Percentiles rank a stretch among this genome's conserved stretches.
phyloP scores from a whole-genome alignment of 2,797 vertebrate genomes.

The Danio choprae region DNA sequence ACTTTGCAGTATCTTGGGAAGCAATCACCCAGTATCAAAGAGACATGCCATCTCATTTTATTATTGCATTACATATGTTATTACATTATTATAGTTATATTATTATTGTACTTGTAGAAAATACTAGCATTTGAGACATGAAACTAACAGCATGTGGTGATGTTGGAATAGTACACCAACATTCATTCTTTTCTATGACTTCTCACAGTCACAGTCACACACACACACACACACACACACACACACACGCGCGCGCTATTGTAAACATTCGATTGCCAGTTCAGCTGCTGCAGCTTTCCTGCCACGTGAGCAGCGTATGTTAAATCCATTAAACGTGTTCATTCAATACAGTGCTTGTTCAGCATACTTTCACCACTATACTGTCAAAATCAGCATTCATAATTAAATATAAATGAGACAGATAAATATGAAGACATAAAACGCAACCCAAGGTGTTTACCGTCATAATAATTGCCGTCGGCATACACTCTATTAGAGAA shows the following conservation, averaged over 20 bases:
- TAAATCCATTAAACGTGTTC: constrained; percentile 8
- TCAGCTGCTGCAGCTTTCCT: constrained; percentile 19
- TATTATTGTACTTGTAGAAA: too few species aligned
- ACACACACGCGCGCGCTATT: too few species aligned
- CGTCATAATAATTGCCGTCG: background rate
- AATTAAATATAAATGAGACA: background rate
- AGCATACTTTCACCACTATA: background rate
- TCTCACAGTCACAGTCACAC: background rate
- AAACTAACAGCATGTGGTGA: background rate
- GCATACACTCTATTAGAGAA: background rate
- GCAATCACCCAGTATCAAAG: too few species aligned
- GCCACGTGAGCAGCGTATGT: constrained; percentile 42
- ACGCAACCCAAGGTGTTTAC: background rate
- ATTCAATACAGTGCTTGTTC: background rate
- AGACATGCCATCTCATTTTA: too few species aligned
- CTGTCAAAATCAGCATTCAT: background rate
- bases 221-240: background rate
- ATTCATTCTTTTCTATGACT: background rate
- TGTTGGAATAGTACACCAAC: background rate
- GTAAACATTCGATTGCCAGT: constrained; percentile 39
- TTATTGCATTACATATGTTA: too few species aligned
- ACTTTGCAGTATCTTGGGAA: too few species aligned
- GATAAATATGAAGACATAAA: background rate
- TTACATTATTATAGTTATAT: too few species aligned
- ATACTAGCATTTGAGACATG: background rate